phyloP scores from a whole-genome alignment of 2,113 vertebrate species.

The Pitta sordida region DNA sequence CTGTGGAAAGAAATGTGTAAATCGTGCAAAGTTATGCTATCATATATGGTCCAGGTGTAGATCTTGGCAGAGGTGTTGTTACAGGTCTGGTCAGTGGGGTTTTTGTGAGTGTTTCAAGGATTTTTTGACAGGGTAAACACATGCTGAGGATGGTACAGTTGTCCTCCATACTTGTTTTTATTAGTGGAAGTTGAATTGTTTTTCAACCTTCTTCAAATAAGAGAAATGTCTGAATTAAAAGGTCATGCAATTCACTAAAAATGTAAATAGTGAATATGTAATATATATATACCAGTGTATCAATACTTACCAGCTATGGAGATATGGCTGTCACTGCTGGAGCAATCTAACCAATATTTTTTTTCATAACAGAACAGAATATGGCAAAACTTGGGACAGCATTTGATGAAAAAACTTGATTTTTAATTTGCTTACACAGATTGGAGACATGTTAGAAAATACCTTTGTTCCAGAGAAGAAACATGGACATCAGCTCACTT shows the following conservation, averaged over 20 bases:
- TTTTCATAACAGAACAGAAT: neutral
- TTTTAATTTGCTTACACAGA: neutral
- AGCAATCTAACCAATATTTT: neutral
- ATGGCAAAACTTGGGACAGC: neutral
- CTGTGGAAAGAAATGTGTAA: neutral
- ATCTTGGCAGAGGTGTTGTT: neutral
- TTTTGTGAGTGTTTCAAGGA: neutral
- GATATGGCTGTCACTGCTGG: neutral
- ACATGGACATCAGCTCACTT: neutral
- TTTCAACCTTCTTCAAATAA: neutral
- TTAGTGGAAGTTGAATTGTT: neutral
- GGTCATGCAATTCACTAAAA: neutral
- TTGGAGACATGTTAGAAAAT: neutral
- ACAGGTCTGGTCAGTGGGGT: too few relatives aligned
- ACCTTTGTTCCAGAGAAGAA: neutral
- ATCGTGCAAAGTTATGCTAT: neutral
- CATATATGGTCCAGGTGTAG: neutral
- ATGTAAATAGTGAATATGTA: neutral
- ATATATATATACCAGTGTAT: neutral
- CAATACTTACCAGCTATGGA: neutral
- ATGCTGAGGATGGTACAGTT: neutral
- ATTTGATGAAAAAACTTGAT: neutral
- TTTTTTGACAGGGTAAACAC: neutral
- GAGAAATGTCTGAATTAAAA: neutral
- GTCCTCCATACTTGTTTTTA: neutral